Percentiles rank a stretch among this genome's conserved stretches.
Evolutionary conservation across 2,888 invertebrate species (phyloP).

Genomic region (Cantharis lateralis): DNA sequence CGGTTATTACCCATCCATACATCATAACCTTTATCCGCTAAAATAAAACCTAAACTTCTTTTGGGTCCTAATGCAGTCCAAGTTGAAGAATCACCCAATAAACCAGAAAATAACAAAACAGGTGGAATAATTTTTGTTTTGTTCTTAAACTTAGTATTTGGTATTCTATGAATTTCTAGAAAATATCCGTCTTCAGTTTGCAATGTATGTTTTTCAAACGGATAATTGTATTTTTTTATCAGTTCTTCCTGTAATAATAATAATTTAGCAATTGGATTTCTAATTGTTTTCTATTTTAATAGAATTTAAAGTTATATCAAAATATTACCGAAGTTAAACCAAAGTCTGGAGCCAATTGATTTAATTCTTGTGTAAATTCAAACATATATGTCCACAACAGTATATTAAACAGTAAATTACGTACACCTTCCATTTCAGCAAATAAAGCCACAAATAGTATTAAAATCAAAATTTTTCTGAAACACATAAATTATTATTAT

Average conservation of each 20-base stretch:
- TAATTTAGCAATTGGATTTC: not conserved
- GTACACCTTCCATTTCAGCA: not conserved
- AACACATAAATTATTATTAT: no score
- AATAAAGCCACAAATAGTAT: not conserved
- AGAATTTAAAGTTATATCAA: not conserved
- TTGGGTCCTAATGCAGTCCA: not conserved
- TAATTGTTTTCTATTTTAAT: not conserved
- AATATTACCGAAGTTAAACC: not conserved
- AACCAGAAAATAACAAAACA: not conserved
- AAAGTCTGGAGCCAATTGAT: not conserved
- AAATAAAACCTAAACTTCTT: not conserved
- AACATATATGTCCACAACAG: not conserved
- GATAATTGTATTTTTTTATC: conserved; percentile 51
- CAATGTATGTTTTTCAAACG: conserved; percentile 51
- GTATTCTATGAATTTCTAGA: conserved; percentile 53
- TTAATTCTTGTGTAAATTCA: not conserved
- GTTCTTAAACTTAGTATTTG: conserved; percentile 36
- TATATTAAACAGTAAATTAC: not conserved
- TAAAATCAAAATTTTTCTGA: no score
- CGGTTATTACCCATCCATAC: not conserved
- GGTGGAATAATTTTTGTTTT: not conserved
- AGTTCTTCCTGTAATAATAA: conserved; percentile 48
- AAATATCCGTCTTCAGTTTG: conserved; percentile 57
- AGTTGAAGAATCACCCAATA: not conserved
- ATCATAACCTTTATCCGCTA: not conserved